phyloP scores from a whole-genome alignment of 2,113 vertebrate genomes.

The Peromyscus polionotus region DNA sequence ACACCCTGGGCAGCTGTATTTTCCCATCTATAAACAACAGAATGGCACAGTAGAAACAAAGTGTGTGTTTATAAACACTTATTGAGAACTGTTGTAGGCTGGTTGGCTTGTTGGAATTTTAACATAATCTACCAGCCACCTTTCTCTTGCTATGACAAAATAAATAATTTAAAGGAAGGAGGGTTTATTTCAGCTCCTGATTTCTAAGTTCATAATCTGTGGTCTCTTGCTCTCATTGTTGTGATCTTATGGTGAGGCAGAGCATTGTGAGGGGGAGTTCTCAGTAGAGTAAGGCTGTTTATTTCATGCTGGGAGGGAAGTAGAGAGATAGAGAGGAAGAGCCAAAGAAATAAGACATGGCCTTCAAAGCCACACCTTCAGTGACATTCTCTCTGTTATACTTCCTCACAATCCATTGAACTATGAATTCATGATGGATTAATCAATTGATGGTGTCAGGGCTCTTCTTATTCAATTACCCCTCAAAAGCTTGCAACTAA shows the following conservation, averaged over 20 bases:
- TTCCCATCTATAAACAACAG: background rate
- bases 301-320: background rate
- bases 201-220: background rate
- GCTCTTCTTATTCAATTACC: background rate
- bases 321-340: background rate
- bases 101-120: background rate
- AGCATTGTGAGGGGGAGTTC: background rate
- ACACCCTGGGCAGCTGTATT: background rate
- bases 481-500: background rate
- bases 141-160: background rate
- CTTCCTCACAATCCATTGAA: background rate
- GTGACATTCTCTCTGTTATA: background rate
- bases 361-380: background rate
- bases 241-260: background rate
- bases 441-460: background rate
- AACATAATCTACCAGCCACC: background rate
- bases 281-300: background rate
- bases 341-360: background rate
- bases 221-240: background rate
- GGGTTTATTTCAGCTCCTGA: background rate
- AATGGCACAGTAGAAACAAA: background rate
- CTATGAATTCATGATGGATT: background rate
- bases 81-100: background rate
- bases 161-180: background rate
- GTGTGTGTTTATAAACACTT: background rate